These are phyloP conservation scores for Perodicticus potto DNA, from an alignment of 2,797 vertebrate species.

Conservation along the genomic window DNA sequence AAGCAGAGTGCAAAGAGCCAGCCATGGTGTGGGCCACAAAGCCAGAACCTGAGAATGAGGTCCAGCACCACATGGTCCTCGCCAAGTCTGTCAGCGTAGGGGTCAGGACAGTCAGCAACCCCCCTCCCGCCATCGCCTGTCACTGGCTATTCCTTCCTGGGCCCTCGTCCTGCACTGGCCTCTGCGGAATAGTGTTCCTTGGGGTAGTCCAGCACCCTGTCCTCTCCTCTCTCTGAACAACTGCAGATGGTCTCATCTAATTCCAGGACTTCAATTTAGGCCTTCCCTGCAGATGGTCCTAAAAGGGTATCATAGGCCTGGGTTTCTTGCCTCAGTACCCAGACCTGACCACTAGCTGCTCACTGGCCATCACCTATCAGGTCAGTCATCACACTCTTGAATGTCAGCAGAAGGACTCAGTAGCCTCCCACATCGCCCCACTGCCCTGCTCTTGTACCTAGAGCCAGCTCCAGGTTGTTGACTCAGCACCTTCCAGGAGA, in stretches of 20 bases:
- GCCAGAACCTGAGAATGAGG: too few relatives aligned
- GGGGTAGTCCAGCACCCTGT: not conserved
- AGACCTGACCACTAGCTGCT: not conserved
- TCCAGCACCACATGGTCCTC: not conserved
- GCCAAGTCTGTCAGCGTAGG: not conserved
- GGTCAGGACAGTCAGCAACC: not conserved
- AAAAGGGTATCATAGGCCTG: not conserved
- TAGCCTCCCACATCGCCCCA: too few relatives aligned
- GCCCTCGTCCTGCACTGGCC: not conserved
- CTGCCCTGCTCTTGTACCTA: not conserved
- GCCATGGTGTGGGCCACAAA: not conserved
- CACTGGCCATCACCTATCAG: not conserved
- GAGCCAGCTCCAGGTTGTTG: too few relatives aligned
- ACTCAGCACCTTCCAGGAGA: not conserved
- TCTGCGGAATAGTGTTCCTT: not conserved
- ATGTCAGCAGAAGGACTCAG: not conserved
- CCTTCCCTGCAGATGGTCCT: not conserved
- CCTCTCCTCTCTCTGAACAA: not conserved
- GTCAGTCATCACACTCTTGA: not conserved
- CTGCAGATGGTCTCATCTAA: not conserved
- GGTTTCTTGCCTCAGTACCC: not conserved
- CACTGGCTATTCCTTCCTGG: not conserved
- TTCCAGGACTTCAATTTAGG: not conserved
- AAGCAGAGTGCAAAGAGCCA: not conserved
- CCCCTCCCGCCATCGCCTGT: not conserved